Evolutionary conservation across 2,888 invertebrate genomes (phyloP), one percentile per base, ranked within the genome.

Genomic region (Rambutsinella grinnellia): DNA sequence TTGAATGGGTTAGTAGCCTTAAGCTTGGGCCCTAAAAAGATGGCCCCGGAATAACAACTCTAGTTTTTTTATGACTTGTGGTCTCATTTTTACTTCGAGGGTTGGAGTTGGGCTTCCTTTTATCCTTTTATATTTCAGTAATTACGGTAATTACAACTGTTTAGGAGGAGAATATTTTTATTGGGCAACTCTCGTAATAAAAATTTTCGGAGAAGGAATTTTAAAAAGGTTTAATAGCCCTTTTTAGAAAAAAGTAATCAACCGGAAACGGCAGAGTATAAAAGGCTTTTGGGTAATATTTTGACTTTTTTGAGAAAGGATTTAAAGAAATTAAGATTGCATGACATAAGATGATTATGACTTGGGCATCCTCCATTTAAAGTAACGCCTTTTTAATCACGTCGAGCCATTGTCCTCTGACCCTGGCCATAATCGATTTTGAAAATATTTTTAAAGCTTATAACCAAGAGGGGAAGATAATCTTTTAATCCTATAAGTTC

Each of bases 81-180:
- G n/a, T 36, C 5, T 13, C 36, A 36, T 36, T 36, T 36, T 36
- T 36, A 36, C 36, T 13, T 36, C 6, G 6, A 8, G 36, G 36
- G 36, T 13, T 36, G 13, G 13, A 36, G 36, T 36, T 5, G 36
- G 2, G 10, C 46, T 46, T 44, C 28, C 53, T 53, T 60, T 67
- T 23, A n/a, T n/a, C n/a, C 10, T 54, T 49, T 13, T 49, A 49
- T 49, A n/a, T 21, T 54, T 54, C 23, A 49, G 68, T 75, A 75
- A 75, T 75, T 75, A 75, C 75, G 61, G 75, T 58, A 75, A 75
- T 75, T 75, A 75, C 75, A 75, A 75, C 61, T 66, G 75, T 75
- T 75, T 75, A 75, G 60, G 75, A 67, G 58, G 54, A 75, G 66
- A 66, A 75, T 61, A 36, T 24, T 67, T 74, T 74, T 75, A 61